A percentile compares a stretch with the other conserved stretches of the same genome.
These are phyloP conservation scores for Cephalopterus ornatus DNA, from an alignment of 2,113 vertebrate species.

Conservation along the genomic window DNA sequence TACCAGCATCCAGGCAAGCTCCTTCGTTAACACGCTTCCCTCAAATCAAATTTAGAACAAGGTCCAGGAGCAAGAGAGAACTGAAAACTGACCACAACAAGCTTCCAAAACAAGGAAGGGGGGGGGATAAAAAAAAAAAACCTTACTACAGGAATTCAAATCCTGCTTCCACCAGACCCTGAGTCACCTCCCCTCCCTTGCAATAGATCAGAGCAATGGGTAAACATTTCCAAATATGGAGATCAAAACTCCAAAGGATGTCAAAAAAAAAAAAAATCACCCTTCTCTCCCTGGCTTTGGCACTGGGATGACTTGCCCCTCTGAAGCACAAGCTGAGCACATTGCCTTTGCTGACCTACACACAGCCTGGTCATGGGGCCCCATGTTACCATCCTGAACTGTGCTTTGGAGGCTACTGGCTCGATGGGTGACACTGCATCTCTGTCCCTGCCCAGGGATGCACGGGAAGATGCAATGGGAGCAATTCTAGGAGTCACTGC, in stretches of 20 bases:
- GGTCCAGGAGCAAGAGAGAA: constrained; percentile 61
- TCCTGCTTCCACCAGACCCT: constrained; percentile 80
- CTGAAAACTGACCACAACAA: constrained; percentile 67
- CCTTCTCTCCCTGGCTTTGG: constrained; percentile 79
- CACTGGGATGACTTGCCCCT: constrained; percentile 76
- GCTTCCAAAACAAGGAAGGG: constrained; percentile 65
- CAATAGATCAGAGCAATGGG: constrained; percentile 90
- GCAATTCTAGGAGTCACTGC: neutral
- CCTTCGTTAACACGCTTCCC: constrained; percentile 15
- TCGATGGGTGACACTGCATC: neutral
- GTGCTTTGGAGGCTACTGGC: neutral
- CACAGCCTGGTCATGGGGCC: neutral
- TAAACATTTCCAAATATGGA: constrained; percentile 99
- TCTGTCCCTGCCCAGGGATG: neutral
- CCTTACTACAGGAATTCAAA: constrained; percentile 80
- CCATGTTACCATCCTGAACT: fast-evolving
- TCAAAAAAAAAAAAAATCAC: constrained; percentile 80
- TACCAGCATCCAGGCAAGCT: constrained; percentile 56
- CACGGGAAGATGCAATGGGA: neutral
- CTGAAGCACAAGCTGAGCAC: constrained; percentile 64
- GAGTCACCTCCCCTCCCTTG: constrained; percentile 84
- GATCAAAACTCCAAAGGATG: constrained; percentile 85
- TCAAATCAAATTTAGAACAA: constrained; percentile 53
- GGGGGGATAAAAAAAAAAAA: neutral
- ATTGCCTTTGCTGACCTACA: constrained; percentile 45